Evolutionary conservation across 2,888 invertebrate genomes (phyloP).

Genomic region (Polydrusus cervinus): DNA sequence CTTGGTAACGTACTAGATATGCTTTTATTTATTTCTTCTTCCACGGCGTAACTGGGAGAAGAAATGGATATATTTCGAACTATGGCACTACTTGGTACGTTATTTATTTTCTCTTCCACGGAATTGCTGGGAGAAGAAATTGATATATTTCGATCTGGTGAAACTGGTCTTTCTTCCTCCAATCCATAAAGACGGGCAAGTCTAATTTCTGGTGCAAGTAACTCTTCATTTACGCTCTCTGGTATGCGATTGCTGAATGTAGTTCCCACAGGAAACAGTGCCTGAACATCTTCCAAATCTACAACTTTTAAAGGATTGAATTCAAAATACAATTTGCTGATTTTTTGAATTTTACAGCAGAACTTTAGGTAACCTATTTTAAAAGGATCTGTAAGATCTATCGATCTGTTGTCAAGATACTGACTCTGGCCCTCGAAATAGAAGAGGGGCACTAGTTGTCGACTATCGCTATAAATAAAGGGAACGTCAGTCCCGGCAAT

Average conservation of each 20-base stretch:
- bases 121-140: too few species aligned
- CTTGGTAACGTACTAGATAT: too few species aligned
- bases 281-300: slow-evolving; percentile 30
- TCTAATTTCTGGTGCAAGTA: slow-evolving; percentile 24
- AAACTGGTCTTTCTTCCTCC: background rate
- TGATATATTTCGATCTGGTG: background rate
- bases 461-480: slow-evolving; percentile 36
- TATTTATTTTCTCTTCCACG: too few species aligned
- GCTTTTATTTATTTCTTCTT: slow-evolving; percentile 1
- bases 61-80: too few species aligned
- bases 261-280: slow-evolving; percentile 31
- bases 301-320: slow-evolving; percentile 33
- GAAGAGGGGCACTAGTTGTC: slow-evolving; percentile 50
- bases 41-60: background rate
- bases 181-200: slow-evolving; percentile 10
- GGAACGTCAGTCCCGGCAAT: slow-evolving; percentile 45
- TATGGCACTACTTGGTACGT: too few species aligned
- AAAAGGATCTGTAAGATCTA: slow-evolving; percentile 46
- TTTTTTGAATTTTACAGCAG: slow-evolving; percentile 47
- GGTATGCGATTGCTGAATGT: slow-evolving; percentile 19
- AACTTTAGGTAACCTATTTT: slow-evolving; percentile 44
- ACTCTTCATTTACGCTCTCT: slow-evolving; percentile 6
- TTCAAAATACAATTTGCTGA: slow-evolving; percentile 34
- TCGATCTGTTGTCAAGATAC: slow-evolving; percentile 32
- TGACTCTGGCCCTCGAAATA: slow-evolving; percentile 50